Evolutionary conservation across 2,113 vertebrate genomes (phyloP).

Genomic region (Macrotis lagotis): DNA sequence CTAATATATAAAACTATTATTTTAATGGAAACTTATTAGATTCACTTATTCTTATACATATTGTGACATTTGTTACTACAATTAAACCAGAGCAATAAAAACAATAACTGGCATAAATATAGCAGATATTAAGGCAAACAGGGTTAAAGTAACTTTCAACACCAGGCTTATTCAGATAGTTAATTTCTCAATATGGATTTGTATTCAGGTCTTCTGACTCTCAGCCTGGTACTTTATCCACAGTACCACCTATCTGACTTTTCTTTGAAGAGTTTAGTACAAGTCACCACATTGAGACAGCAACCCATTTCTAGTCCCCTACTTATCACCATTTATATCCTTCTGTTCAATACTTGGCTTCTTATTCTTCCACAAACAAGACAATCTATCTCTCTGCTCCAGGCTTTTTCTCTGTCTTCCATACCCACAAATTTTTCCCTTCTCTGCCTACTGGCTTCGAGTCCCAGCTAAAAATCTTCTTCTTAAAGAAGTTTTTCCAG

Average conservation of each 20-base stretch:
- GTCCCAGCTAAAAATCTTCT: background rate
- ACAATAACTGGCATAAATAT: background rate
- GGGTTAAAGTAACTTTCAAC: background rate
- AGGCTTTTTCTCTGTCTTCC: background rate
- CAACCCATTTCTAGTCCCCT: background rate
- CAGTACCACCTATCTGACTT: background rate
- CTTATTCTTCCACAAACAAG: background rate
- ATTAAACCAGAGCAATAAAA: background rate
- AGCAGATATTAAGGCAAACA: background rate
- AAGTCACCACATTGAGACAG: background rate
- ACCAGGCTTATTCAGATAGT: no score
- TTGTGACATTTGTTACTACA: background rate
- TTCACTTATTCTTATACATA: background rate
- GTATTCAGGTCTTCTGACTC: no score
- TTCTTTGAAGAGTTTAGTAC: background rate
- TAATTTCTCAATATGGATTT: no score
- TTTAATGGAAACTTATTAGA: background rate
- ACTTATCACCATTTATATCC: background rate
- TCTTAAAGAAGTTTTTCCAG: background rate
- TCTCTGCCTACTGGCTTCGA: background rate
- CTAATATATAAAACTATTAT: background rate
- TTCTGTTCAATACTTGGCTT: background rate
- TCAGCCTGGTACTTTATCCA: background rate
- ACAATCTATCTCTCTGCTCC: background rate
- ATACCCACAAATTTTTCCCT: background rate